Conservation (phyloP, 2,888 invertebrate species). For the Drosophila austrosaltans region DNA sequence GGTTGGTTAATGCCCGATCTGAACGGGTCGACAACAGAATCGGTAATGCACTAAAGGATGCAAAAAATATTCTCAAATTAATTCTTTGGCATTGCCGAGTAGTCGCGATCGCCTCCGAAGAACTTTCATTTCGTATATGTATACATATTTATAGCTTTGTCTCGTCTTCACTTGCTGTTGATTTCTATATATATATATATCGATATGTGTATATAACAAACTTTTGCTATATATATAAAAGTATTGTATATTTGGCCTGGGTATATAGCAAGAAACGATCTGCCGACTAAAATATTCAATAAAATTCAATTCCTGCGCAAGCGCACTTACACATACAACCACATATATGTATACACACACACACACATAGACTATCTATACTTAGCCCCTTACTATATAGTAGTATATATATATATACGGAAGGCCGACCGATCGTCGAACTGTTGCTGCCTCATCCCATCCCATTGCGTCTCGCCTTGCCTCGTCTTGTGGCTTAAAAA, state of each 20-base stretch:
- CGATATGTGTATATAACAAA: conserved; percentile 28
- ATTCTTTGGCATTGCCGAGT: conserved; percentile 59
- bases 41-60: conserved; percentile 84
- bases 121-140: conserved; percentile 65
- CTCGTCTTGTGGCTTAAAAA: conserved; percentile 10
- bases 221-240: conserved; percentile 7
- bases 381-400: conserved; percentile 60
- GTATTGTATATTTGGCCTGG: conserved; percentile 44
- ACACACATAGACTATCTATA: conserved; percentile 55
- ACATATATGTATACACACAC: conserved; percentile 22
- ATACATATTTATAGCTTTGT: conserved; percentile 74
- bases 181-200: conserved; percentile 26
- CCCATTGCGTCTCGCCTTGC: conserved; percentile 42
- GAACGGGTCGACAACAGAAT: conserved; percentile 83
- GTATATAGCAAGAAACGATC: conserved; percentile 53
- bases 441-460: conserved; percentile 53
- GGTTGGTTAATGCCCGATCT: conserved; percentile 70
- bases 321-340: conserved; percentile 44
- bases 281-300: conserved; percentile 62
- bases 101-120: conserved; percentile 33
- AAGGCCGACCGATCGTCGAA: conserved; percentile 66
- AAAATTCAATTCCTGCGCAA: conserved; percentile 63
- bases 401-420: conserved; percentile 38
- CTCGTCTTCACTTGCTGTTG: conserved; percentile 61
- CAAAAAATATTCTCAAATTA: conserved; percentile 83